A percentile compares a stretch with the other conserved stretches of the same genome.
phyloP scores from a whole-genome alignment of 2,113 vertebrate species.

The Sminthopsis crassicaudata region DNA sequence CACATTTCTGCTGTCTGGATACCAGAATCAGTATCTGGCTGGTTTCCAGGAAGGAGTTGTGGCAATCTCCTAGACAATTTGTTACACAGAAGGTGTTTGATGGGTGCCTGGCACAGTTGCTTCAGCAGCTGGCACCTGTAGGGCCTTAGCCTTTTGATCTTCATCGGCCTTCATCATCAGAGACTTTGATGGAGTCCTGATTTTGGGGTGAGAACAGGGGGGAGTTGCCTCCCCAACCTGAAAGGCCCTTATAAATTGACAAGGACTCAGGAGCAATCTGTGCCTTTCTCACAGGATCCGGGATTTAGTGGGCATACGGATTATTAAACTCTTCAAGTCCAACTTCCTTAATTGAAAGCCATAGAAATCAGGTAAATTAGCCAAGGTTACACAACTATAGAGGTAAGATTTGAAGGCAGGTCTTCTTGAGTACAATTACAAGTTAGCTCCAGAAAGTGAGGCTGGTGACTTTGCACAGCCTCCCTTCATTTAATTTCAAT shows the following conservation, averaged over 20 bases:
- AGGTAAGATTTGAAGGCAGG: not conserved
- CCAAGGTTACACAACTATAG: not conserved
- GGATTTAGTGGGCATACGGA: not conserved
- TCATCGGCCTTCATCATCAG: not conserved
- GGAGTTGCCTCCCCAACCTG: not conserved
- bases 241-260: not conserved
- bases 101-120: conserved; percentile 13
- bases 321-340: not conserved
- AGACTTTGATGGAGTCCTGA: not conserved
- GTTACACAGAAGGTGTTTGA: conserved; percentile 4
- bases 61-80: not conserved
- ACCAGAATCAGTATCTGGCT: not conserved
- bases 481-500: too few species aligned
- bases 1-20: not conserved
- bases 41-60: not conserved
- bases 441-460: too few species aligned
- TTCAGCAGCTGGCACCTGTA: conserved; percentile 26
- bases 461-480: too few species aligned
- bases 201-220: not conserved
- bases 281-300: not conserved
- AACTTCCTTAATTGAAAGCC: not conserved
- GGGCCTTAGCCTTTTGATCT: not conserved
- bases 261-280: not conserved
- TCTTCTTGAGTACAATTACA: not conserved
- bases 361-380: not conserved